phyloP scores from a whole-genome alignment of 2,113 vertebrate species.

The Archilochus colubris region DNA sequence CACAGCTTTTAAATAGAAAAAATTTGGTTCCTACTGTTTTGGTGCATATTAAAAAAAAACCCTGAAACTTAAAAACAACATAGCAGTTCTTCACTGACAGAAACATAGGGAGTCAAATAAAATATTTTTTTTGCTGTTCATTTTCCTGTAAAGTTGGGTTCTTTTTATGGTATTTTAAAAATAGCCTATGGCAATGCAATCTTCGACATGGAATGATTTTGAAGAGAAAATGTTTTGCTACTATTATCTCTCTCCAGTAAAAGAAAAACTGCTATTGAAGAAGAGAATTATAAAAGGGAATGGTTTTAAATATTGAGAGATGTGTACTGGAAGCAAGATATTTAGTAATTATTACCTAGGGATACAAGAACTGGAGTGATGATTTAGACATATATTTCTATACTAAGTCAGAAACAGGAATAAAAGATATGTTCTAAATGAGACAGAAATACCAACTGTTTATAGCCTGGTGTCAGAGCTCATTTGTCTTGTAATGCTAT shows the following conservation, averaged over 20 bases:
- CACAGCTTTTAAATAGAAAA: not conserved
- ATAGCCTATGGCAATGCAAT: not conserved
- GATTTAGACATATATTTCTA: not conserved
- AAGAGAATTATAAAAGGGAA: not conserved
- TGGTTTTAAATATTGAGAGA: not conserved
- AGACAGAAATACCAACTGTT: not conserved
- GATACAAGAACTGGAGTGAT: not conserved
- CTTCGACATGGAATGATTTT: not conserved
- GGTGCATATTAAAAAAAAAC: not conserved
- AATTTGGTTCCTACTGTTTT: not conserved
- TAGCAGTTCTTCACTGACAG: not conserved
- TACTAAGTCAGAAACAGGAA: not conserved
- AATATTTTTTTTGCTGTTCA: not conserved
- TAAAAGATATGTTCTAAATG: not conserved
- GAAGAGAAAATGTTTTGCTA: constrained; percentile 1
- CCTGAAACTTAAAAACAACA: not conserved
- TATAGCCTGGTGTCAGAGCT: not conserved
- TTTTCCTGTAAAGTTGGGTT: not conserved
- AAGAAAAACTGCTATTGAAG: not conserved
- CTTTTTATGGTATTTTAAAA: not conserved
- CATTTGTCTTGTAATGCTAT: not conserved
- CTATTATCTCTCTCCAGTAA: not conserved
- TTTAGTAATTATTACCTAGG: not conserved
- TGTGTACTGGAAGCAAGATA: not conserved
- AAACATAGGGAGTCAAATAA: not conserved